Base-by-base conservation (phyloP, 2,888 invertebrate genomes). In the Ectemnius lituratus region DNA sequence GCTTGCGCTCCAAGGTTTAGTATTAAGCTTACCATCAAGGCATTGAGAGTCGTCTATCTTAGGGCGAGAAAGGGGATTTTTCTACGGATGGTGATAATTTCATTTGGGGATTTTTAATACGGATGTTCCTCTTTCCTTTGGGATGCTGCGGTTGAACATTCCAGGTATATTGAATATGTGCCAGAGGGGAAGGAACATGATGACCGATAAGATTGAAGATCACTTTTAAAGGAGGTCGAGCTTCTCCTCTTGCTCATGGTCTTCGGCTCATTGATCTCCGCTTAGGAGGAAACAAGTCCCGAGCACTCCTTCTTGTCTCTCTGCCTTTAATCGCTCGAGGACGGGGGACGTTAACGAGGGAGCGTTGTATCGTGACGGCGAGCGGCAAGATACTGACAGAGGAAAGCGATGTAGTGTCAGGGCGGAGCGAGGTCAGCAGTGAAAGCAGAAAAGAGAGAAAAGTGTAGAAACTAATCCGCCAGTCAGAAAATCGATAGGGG, bases 401-500 rank as follows among this genome's bases (percentile, higher is more conserved):
- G 37, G 37, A 37, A 37, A 37, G 37, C 37, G 37, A 37, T 37
- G 37, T 37, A 37, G 37, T 37, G 37, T 37, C 37, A 37, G 37
- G 37, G 37, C 37, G 37, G 37, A 37, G 37, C 73, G 79, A 75
- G 60, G 70, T 23, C 11, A 68, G 2, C 18, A 14, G 4, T 13
- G 11, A 60, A 20, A 57, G 62, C 70, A 2, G 60, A 46, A 28
- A 49, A n/a, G 47, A 47, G 61, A 52, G 37, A 67, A 64, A 59
- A 70, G 59, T 56, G 60, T 57, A 56, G 62, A 52, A 67, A 73
- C 67, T 78, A 78, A 78, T 78, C 76, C 69, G 78, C 69, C 69
- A 49, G 62, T 68, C 52, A 59, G 56, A 70, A 76, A 69, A 78
- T 78, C 78, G 76, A 78, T 78, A 76, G 28, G 68, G 28, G 46